Base-by-base conservation (phyloP, 2,888 invertebrate genomes). In the Scaptomyza flava region DNA sequence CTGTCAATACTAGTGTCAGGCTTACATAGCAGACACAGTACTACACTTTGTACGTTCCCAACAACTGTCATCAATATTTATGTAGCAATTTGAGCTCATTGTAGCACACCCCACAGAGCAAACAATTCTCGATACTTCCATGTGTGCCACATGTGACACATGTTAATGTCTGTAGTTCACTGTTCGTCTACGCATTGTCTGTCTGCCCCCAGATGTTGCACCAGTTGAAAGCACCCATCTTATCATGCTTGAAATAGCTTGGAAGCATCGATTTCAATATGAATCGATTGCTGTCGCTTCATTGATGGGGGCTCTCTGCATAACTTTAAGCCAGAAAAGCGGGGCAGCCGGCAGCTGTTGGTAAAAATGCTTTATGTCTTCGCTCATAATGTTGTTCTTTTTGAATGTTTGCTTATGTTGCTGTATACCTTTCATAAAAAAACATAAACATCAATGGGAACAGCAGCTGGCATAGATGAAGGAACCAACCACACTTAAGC, bases 1-100 rank as follows among this genome's bases (percentile, higher is more conserved):
- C 34, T 23, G 38, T 68, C 63, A 30, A 50, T 47, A 43, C 51
- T 27, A 8, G 14, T 27, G 27, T 27, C 14, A 14, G 8, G n/a
- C n/a, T 7, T 6, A 34, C 36, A 36, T 36, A 36, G 4, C n/a
- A n/a, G n/a, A n/a, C n/a, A 14, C 6, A 36, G 36, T 36, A 14
- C 34, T 34, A 27, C n/a, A 0, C n/a, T 20, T 43, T 47, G 51
- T 64, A 38, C 6, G 14, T 46, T 2, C 14, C 27, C n/a, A 31
- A 30, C 4, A 48, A 17, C 27, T 47, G 57, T 65, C 68, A 84
- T 79, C 75, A 79, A 84, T 81, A 75, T 79, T 81, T 81, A 79
- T 72, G 79, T 47, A 60, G 71, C 81, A 79, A 79, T 79, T 81
- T 59, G 62, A 63, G 79, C 58, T 68, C 71, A 71, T 68, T 71